Evolutionary conservation across 2,888 invertebrate species (phyloP).

Genomic region (Oscheius onirici): DNA sequence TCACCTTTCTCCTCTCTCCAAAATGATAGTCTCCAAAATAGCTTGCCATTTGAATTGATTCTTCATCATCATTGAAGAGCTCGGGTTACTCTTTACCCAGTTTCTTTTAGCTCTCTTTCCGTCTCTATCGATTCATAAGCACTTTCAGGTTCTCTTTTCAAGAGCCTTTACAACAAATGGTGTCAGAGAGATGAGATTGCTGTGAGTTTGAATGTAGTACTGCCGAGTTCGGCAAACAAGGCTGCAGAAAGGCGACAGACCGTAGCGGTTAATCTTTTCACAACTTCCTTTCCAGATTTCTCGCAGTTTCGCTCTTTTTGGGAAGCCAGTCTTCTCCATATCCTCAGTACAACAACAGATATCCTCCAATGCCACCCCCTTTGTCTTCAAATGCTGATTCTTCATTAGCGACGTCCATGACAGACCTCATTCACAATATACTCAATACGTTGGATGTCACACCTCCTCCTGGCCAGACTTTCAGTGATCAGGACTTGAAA

Average conservation of each 20-base stretch:
- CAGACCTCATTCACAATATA: slow-evolving; percentile 12
- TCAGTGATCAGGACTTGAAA: slow-evolving; percentile 1
- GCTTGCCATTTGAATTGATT: too few relatives aligned
- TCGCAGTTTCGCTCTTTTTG: not conserved
- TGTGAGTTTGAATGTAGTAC: not conserved
- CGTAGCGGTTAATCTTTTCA: not conserved
- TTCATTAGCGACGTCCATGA: not conserved
- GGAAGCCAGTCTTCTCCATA: not conserved
- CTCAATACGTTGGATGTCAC: slow-evolving; percentile 1
- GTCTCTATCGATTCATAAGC: not conserved
- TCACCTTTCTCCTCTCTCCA: too few relatives aligned
- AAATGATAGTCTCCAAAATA: too few relatives aligned
- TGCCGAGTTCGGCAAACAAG: slow-evolving; percentile 9
- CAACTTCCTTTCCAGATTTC: slow-evolving; percentile 11
- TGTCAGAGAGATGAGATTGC: too few relatives aligned
- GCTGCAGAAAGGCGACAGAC: not conserved
- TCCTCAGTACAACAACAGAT: not conserved
- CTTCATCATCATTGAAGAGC: too few relatives aligned
- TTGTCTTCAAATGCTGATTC: not conserved
- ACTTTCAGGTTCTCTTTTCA: too few relatives aligned
- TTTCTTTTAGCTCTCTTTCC: not conserved
- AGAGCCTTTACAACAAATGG: too few relatives aligned
- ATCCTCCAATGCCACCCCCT: not conserved
- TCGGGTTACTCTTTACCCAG: slow-evolving; percentile 18
- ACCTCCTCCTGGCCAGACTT: slow-evolving; percentile 12